phyloP scores from a whole-genome alignment of 23 tunicate species.

The Ciona savignyi region DNA sequence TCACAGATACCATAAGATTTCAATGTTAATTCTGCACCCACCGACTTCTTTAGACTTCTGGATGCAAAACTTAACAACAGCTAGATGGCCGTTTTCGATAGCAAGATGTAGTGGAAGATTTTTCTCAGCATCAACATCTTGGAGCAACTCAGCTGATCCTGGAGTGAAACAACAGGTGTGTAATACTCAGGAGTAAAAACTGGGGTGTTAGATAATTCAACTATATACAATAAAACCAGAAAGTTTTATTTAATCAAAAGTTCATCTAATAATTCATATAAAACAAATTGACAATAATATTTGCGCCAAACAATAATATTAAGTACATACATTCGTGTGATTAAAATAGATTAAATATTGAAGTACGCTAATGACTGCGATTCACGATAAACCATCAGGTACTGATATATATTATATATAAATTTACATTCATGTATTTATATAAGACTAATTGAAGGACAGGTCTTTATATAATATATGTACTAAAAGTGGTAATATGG shows the following conservation, averaged over 20 bases:
- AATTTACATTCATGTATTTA: too few species aligned
- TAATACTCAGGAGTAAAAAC: neutral
- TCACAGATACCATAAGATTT: neutral
- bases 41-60: constrained; percentile 48
- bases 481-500: too few species aligned
- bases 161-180: neutral
- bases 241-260: constrained; percentile 4
- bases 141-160: constrained; percentile 60
- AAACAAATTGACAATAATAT: constrained; percentile 1
- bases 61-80: constrained; percentile 61
- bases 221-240: too few species aligned
- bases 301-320: too few species aligned
- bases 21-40: constrained; percentile 12
- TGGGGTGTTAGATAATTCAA: neutral
- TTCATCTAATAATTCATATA: too few species aligned
- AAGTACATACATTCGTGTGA: too few species aligned
- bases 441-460: too few species aligned
- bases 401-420: too few species aligned
- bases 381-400: too few species aligned
- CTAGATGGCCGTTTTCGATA: constrained; percentile 77
- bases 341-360: too few species aligned
- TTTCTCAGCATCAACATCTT: constrained; percentile 81
- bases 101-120: constrained; percentile 83
- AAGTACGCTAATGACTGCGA: too few species aligned
- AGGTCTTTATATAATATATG: too few species aligned